Percentiles rank a stretch among this genome's conserved stretches.
phyloP scores from a whole-genome alignment of 2,888 invertebrate species.

The Suillia variegata region DNA sequence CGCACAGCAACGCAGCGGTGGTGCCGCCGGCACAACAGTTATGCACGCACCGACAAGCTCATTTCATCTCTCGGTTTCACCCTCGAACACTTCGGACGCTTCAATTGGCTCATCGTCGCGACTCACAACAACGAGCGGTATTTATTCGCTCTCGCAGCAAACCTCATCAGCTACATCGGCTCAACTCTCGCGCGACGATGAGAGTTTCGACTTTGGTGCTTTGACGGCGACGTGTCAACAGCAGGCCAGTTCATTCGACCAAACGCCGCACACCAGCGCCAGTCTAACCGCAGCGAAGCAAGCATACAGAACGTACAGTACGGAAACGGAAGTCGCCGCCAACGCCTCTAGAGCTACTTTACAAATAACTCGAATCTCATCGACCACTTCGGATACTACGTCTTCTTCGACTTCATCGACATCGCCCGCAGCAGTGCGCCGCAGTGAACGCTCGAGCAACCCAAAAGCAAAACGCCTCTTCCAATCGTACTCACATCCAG shows the following conservation, averaged over 20 bases:
- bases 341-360: background rate
- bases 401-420: slow-evolving; percentile 5
- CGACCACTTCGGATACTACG: slow-evolving; percentile 21
- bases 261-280: slow-evolving; percentile 12
- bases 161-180: slow-evolving; percentile 35
- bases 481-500: slow-evolving; percentile 52
- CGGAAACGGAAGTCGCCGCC: background rate
- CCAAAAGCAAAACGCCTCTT: slow-evolving; percentile 41
- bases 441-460: background rate
- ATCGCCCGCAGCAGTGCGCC: background rate
- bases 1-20: no score
- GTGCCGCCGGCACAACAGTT: slow-evolving; percentile 7
- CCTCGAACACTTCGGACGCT: slow-evolving; percentile 29
- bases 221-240: slow-evolving; percentile 13
- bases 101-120: slow-evolving; percentile 16
- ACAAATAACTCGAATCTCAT: slow-evolving; percentile 13
- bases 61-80: slow-evolving; percentile 27
- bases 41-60: slow-evolving; percentile 10
- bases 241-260: slow-evolving; percentile 21
- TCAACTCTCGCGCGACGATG: slow-evolving; percentile 37
- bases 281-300: slow-evolving; percentile 12
- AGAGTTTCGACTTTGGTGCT: slow-evolving; percentile 29
- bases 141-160: slow-evolving; percentile 36
- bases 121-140: slow-evolving; percentile 25
- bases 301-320: background rate